A percentile compares a stretch with the other conserved stretches of the same genome.
Conservation (phyloP, 2,888 invertebrate genomes). For the Tridacna gigas region DNA sequence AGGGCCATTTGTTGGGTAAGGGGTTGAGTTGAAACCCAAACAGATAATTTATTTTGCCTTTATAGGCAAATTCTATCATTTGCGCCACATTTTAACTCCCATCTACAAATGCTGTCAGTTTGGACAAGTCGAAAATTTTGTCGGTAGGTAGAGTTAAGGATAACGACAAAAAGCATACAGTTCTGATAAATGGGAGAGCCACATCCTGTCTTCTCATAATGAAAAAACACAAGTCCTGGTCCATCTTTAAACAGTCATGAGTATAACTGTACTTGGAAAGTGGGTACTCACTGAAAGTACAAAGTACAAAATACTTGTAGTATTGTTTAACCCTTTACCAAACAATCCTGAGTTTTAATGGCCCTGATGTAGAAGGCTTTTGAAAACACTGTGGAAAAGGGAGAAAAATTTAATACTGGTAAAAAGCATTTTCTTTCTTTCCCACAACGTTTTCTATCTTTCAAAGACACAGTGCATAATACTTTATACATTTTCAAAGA, state of each 20-base stretch:
- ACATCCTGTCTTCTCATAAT: conserved; percentile 88
- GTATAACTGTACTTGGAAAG: conserved; percentile 96
- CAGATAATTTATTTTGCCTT: no score
- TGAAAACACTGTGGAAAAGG: neutral
- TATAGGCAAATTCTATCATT: no score
- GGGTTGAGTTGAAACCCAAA: no score
- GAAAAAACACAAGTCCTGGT: conserved; percentile 90
- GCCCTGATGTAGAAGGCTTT: neutral
- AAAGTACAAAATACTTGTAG: conserved; percentile 1
- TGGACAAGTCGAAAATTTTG: no score
- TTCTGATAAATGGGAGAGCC: conserved; percentile 90
- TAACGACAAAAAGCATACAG: conserved; percentile 86
- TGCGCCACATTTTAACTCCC: no score
- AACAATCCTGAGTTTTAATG: neutral
- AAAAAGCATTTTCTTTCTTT: neutral
- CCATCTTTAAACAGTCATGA: conserved; percentile 96
- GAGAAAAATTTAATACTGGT: neutral
- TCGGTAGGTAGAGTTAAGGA: no score
- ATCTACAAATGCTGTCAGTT: no score
- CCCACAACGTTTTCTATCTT: neutral
- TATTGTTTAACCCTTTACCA: neutral
- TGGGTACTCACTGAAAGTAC: conserved; percentile 88
- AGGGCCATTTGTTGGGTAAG: no score
- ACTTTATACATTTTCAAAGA: no score
- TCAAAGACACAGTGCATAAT: no score